Percentiles rank a stretch among this genome's conserved stretches.
Evolutionary conservation across 2,888 invertebrate genomes (phyloP).

Genomic region (Amiota communis): DNA sequence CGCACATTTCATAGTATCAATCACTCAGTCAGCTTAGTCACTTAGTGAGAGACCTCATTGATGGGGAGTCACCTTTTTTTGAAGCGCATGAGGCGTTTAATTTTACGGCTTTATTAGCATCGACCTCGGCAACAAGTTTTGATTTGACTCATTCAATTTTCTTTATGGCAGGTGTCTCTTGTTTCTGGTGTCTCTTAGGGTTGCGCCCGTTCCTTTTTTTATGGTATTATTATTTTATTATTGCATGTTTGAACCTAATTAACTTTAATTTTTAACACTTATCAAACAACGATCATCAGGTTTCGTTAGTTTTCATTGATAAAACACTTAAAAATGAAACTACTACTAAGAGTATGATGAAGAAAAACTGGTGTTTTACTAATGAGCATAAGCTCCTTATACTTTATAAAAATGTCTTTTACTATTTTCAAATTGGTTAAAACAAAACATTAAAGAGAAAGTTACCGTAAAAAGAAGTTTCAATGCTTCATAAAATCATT

Average conservation of each 20-base stretch:
- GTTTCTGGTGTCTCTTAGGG: not conserved
- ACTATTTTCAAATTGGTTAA: too few relatives aligned
- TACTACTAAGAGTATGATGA: too few relatives aligned
- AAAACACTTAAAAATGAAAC: too few relatives aligned
- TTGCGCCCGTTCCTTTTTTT: not conserved
- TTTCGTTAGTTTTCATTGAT: not conserved
- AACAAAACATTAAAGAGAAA: too few relatives aligned
- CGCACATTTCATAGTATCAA: conserved; percentile 59
- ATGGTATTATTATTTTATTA: too few relatives aligned
- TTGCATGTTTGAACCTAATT: not conserved
- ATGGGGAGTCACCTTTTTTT: conserved; percentile 42
- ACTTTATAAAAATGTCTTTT: too few relatives aligned
- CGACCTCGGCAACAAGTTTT: conserved; percentile 26
- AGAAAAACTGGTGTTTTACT: too few relatives aligned
- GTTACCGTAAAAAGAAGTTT: too few relatives aligned
- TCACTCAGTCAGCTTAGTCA: conserved; percentile 42
- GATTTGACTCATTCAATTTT: too few relatives aligned
- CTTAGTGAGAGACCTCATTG: conserved; percentile 40
- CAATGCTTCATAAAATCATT: too few relatives aligned
- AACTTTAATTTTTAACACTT: conserved; percentile 3
- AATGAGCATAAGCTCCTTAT: too few relatives aligned
- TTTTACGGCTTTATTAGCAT: conserved; percentile 62
- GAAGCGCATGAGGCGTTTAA: conserved; percentile 46
- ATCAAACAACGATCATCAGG: not conserved
- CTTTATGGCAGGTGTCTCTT: not conserved